These are phyloP conservation scores for Epinephelus moara DNA, from an alignment of 2,113 vertebrate species.

Conservation along the genomic window DNA sequence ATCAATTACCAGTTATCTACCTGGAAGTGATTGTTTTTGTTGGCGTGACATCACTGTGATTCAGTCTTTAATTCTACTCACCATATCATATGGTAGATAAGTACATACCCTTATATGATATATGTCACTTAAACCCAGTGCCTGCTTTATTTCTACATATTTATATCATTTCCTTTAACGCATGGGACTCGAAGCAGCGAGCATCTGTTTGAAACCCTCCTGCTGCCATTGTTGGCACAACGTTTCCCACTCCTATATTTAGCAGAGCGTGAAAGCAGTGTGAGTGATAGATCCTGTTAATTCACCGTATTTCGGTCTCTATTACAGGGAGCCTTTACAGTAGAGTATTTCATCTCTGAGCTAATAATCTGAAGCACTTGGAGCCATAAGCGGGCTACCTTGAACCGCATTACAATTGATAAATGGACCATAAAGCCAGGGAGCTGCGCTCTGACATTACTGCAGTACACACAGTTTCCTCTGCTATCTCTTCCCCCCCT, in stretches of 20 bases:
- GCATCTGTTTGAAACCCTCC: slow-evolving; percentile 20
- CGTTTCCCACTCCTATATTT: slow-evolving; percentile 40
- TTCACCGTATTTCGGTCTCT: slow-evolving; percentile 16
- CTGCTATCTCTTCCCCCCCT: not conserved
- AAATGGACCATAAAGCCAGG: slow-evolving; percentile 43
- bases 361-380: slow-evolving; percentile 30
- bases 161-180: not conserved
- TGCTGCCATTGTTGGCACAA: slow-evolving; percentile 20
- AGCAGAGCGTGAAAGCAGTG: slow-evolving; percentile 18
- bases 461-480: slow-evolving; percentile 7
- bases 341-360: slow-evolving; percentile 23
- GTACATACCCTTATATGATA: not conserved
- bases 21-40: too few relatives aligned
- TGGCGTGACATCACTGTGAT: too few relatives aligned
- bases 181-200: not conserved
- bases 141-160: not conserved
- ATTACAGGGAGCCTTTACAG: slow-evolving; percentile 1
- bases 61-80: not conserved
- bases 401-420: slow-evolving; percentile 36
- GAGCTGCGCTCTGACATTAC: slow-evolving; percentile 6
- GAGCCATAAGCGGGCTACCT: slow-evolving; percentile 20
- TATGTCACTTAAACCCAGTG: not conserved
- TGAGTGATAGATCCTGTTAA: slow-evolving; percentile 23
- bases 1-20: too few relatives aligned
- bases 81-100: not conserved